Percentiles rank a stretch among this genome's conserved stretches.
These are phyloP conservation scores for Sitophilus oryzae DNA, from an alignment of 1,140 invertebrate species.

Conservation along the genomic window DNA sequence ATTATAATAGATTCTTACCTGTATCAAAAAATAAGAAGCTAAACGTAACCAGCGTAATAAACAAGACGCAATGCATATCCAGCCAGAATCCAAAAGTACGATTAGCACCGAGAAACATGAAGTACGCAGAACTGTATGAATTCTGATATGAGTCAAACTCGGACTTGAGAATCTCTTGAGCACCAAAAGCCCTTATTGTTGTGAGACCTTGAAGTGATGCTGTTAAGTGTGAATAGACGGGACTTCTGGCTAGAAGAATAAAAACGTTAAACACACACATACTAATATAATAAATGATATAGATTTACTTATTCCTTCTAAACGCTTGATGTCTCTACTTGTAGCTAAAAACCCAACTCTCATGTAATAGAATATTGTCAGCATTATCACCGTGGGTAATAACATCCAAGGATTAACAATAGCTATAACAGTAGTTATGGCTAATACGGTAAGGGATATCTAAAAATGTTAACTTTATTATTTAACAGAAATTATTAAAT, in stretches of 20 bases:
- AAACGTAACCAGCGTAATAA: conserved; percentile 61
- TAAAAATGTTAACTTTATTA: no score
- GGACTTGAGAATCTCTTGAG: conserved; percentile 66
- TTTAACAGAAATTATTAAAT: no score
- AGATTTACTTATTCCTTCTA: conserved; percentile 68
- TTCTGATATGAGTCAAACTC: conserved; percentile 76
- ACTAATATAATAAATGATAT: background rate
- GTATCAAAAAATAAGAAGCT: conserved; percentile 57
- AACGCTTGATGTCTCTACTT: conserved; percentile 72
- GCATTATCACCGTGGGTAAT: conserved; percentile 56
- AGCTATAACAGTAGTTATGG: conserved; percentile 12
- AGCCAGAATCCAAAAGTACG: conserved; percentile 67
- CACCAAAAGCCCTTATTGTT: conserved; percentile 71
- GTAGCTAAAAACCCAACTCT: conserved; percentile 69
- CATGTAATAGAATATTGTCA: conserved; percentile 55
- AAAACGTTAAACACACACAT: background rate
- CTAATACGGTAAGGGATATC: conserved; percentile 17
- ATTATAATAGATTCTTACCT: conserved; percentile 27
- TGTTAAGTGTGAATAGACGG: conserved; percentile 69
- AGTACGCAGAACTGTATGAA: conserved; percentile 58
- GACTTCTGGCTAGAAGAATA: conserved; percentile 50
- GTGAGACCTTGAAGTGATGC: conserved; percentile 39
- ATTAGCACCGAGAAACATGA: conserved; percentile 53
- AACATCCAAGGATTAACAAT: conserved; percentile 68
- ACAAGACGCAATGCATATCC: conserved; percentile 66